Base-by-base conservation (phyloP, 2,888 invertebrate genomes). In the Troilus luridus region DNA sequence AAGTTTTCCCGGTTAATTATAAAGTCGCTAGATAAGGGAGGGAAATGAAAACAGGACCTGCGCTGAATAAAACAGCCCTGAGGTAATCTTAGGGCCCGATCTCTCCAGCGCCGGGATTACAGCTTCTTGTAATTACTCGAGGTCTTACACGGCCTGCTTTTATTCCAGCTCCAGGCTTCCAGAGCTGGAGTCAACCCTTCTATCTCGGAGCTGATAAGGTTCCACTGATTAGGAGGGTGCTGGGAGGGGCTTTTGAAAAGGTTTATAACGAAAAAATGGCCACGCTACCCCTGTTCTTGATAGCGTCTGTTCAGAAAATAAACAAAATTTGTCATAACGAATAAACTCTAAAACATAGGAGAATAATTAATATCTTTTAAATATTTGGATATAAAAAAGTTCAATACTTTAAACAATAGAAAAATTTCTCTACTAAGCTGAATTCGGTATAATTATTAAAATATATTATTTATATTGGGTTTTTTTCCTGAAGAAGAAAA, bases 1-100 rank as follows among this genome's bases (percentile, higher is more conserved):
- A 89, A 89, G 89, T 89, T 89, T 89, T 89, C 88, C 89, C 89
- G 24, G 89, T 89, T 89, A 89, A 89, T 89, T 89, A 89, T 89
- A 89, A 89, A 89, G 89, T 89, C 89, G 19, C 60, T 60, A 89
- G 89, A 89, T 89, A 64, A 62, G 89, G 89, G 89, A 89, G 67
- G 62, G 89, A 89, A 89, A 67, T 64, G 67, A 89, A 89, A 89
- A 67, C 56, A 10, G 89, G 85, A 85, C 85, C 54, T 58, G 85
- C 56, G 54, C 85, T 85, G 85, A 85, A 85, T 85, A 85, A 85
- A 85, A 85, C 85, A 85, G 56, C 54, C 12, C 85, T 41, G 24
- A 41, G 85, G 56, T 85, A 85, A 85, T 85, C 85, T 85, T 14
- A 77, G 72, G 85, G 85, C 9, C 21, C 85, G 85, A 85, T 85